Evolutionary conservation across 64 coral and sea anemone species (phyloP).

Genomic region (Stylophora pistillata): DNA sequence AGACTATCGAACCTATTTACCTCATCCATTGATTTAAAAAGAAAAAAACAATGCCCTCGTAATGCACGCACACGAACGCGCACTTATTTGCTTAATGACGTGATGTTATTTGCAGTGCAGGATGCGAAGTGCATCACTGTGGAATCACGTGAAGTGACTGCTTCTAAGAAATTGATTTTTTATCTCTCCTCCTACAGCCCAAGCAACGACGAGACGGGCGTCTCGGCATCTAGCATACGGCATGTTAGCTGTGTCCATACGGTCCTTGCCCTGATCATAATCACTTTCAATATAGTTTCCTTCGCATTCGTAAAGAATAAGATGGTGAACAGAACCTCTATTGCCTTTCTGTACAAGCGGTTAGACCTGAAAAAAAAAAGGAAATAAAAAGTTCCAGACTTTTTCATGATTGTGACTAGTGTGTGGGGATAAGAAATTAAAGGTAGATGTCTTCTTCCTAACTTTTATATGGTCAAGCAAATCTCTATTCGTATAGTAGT

Average conservation of each 20-base stretch:
- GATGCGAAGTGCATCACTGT: background rate
- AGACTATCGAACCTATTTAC: no score
- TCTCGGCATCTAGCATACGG: background rate
- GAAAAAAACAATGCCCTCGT: no score
- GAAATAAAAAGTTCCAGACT: background rate
- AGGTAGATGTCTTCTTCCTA: no score
- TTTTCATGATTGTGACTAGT: no score
- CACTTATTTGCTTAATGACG: no score
- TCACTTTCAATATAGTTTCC: background rate
- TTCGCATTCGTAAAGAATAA: conserved; percentile 33
- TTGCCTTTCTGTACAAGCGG: conserved; percentile 40
- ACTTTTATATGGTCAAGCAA: no score
- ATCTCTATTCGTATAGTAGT: no score
- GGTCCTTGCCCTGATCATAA: background rate
- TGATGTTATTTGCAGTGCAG: no score
- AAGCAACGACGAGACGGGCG: background rate
- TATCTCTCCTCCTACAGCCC: conserved; percentile 55
- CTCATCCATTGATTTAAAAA: no score
- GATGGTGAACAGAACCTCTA: conserved; percentile 55
- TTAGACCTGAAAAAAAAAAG: conserved; percentile 29
- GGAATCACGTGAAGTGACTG: background rate
- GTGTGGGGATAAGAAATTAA: no score
- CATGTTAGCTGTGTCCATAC: conserved; percentile 33
- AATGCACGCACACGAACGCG: no score
- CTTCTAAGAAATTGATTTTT: background rate